These are phyloP conservation scores for Ataeniobius toweri DNA, from an alignment of 2,797 vertebrate species.

Conservation along the genomic window DNA sequence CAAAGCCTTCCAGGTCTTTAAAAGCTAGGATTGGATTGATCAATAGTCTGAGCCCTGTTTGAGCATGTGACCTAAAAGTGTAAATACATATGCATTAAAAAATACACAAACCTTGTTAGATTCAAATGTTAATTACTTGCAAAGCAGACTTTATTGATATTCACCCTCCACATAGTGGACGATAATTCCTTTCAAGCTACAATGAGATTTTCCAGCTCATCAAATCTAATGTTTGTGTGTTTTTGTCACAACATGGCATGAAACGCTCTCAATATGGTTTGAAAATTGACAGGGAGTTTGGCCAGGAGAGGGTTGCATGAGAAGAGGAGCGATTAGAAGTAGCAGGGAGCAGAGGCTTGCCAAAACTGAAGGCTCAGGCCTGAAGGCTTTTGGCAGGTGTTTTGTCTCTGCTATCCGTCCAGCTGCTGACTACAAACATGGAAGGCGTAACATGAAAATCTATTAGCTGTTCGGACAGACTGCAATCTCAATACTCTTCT, in stretches of 20 bases:
- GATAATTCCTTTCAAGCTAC: conserved; percentile 55
- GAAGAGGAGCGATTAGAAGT: conserved; percentile 68
- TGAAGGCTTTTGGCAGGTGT: conserved; percentile 74
- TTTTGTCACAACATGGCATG: conserved; percentile 63
- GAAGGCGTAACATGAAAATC: conserved; percentile 60
- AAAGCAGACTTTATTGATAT: conserved; percentile 51
- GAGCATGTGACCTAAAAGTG: background rate
- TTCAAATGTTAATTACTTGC: conserved; percentile 53
- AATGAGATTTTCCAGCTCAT: conserved; percentile 73
- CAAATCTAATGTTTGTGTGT: conserved; percentile 66
- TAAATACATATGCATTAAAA: background rate
- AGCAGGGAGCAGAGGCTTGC: conserved; percentile 62
- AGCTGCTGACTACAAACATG: conserved; percentile 68
- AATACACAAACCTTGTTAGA: conserved; percentile 26
- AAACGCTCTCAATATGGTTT: conserved; percentile 65
- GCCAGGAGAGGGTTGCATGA: conserved; percentile 63
- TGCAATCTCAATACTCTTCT: conserved; percentile 47
- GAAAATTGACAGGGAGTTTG: conserved; percentile 66
- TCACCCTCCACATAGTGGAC: conserved; percentile 41
- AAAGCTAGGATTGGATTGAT: background rate
- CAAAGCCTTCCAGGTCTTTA: conserved; percentile 5
- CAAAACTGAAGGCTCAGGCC: conserved; percentile 63
- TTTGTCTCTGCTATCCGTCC: conserved; percentile 71
- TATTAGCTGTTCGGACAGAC: conserved; percentile 48
- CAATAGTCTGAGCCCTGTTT: conserved; percentile 21